These are phyloP conservation scores for Seira ritae DNA, from an alignment of 2,888 invertebrate species.

Conservation along the genomic window DNA sequence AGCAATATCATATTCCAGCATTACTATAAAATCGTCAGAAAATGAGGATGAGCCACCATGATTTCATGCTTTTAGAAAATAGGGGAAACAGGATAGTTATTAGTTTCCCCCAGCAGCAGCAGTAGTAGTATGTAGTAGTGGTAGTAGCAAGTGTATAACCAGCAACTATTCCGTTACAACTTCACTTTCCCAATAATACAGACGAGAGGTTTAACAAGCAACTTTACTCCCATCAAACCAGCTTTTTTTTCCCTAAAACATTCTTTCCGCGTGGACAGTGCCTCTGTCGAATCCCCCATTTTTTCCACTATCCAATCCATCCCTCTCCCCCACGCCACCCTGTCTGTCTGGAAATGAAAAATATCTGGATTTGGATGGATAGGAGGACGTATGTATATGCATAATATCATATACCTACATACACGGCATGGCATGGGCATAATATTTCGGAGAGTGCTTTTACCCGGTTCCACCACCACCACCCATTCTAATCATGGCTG, in stretches of 20 bases:
- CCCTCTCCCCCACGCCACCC: constrained; percentile 21
- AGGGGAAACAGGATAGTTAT: constrained; percentile 11
- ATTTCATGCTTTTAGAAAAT: neutral
- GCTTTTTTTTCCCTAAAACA: constrained; percentile 4
- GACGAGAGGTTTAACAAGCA: neutral
- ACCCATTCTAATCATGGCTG: constrained; percentile 45
- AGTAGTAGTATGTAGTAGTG: no score
- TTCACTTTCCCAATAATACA: constrained; percentile 4
- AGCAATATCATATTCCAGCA: constrained; percentile 7
- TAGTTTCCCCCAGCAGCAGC: no score
- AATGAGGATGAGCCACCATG: constrained; percentile 16
- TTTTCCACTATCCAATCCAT: constrained; percentile 2
- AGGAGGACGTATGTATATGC: neutral
- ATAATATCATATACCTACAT: no score
- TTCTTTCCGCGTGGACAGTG: constrained; percentile 12
- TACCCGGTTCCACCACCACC: constrained; percentile 19
- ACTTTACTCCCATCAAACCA: constrained; percentile 1
- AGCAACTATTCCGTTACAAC: neutral
- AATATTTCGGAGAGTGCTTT: neutral
- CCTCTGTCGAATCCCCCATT: constrained; percentile 14
- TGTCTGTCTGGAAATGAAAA: constrained; percentile 17
- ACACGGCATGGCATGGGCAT: no score
- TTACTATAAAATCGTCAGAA: neutral
- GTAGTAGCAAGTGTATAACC: neutral
- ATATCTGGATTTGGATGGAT: neutral